Evolutionary conservation across 2,888 invertebrate genomes (phyloP).

Genomic region (Andrena dorsata): DNA sequence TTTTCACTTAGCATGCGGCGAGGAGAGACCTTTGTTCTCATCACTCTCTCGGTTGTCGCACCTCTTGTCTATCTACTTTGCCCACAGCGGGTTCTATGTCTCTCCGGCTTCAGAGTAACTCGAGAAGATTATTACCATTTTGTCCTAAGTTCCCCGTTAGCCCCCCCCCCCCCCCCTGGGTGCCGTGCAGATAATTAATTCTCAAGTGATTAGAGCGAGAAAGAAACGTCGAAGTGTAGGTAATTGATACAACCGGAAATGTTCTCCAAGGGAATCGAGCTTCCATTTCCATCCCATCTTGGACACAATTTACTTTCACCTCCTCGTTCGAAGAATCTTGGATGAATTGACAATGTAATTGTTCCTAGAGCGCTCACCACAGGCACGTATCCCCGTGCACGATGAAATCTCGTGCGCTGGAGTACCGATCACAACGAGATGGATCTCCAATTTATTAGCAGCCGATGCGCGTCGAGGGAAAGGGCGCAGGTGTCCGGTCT

Average conservation of each 20-base stretch:
- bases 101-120: neutral
- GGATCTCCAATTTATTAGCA: conserved; percentile 30
- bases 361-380: conserved; percentile 2
- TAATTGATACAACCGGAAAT: too few species aligned
- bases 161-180: too few species aligned
- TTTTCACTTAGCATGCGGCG: conserved; percentile 44
- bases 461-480: neutral
- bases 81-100: neutral
- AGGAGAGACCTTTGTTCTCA: conserved; percentile 21
- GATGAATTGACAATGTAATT: conserved; percentile 26
- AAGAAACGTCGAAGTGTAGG: neutral
- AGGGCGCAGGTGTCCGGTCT: conserved; percentile 35
- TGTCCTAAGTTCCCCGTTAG: neutral
- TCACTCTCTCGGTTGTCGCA: conserved; percentile 13
- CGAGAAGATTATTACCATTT: conserved; percentile 15
- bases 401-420: conserved; percentile 25
- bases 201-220: neutral
- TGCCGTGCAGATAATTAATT: neutral
- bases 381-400: neutral
- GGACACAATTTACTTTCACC: conserved; percentile 1
- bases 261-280: neutral
- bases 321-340: neutral
- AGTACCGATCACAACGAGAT: conserved; percentile 24
- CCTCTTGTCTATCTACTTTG: conserved; percentile 15
- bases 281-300: conserved; percentile 12